These are phyloP conservation scores for Thecophora atra DNA, from an alignment of 2,888 invertebrate genomes.

Conservation along the genomic window DNA sequence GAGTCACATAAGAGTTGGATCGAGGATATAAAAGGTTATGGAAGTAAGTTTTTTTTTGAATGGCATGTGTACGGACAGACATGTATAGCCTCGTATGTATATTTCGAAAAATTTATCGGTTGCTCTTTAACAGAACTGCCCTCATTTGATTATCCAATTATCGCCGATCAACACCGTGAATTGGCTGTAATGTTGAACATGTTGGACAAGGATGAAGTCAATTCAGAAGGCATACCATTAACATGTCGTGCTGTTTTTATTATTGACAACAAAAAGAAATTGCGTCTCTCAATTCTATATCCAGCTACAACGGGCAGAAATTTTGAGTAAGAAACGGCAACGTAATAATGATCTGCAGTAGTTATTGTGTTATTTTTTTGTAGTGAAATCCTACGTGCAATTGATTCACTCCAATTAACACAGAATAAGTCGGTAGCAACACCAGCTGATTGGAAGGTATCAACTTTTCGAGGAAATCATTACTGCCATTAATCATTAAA, in stretches of 20 bases:
- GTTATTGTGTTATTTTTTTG: conserved; percentile 46
- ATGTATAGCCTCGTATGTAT: too few species aligned
- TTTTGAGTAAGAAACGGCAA: conserved; percentile 82
- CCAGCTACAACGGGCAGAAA: conserved; percentile 97
- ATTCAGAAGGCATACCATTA: conserved; percentile 77
- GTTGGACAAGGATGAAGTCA: conserved; percentile 91
- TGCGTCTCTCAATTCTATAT: conserved; percentile 89
- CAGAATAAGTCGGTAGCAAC: conserved; percentile 87
- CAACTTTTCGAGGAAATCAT: conserved; percentile 11
- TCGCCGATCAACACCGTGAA: conserved; percentile 84
- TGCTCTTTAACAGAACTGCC: conserved; percentile 55
- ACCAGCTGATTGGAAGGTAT: conserved; percentile 87
- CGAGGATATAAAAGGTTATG: conserved; percentile 79
- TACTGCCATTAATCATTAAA: background rate
- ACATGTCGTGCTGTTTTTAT: conserved; percentile 90
- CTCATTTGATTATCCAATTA: conserved; percentile 89
- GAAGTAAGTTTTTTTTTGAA: conserved; percentile 67
- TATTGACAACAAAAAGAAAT: conserved; percentile 85
- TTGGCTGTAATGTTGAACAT: conserved; percentile 85
- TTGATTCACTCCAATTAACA: conserved; percentile 92
- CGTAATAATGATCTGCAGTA: too few species aligned
- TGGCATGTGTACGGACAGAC: too few species aligned
- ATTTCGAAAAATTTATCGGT: too few species aligned
- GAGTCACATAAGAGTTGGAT: conserved; percentile 83
- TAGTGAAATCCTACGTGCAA: conserved; percentile 91